Evolutionary conservation across 2,888 invertebrate species (phyloP), one percentile per base, ranked within the genome.

Genomic region (Brenthis hecate): DNA sequence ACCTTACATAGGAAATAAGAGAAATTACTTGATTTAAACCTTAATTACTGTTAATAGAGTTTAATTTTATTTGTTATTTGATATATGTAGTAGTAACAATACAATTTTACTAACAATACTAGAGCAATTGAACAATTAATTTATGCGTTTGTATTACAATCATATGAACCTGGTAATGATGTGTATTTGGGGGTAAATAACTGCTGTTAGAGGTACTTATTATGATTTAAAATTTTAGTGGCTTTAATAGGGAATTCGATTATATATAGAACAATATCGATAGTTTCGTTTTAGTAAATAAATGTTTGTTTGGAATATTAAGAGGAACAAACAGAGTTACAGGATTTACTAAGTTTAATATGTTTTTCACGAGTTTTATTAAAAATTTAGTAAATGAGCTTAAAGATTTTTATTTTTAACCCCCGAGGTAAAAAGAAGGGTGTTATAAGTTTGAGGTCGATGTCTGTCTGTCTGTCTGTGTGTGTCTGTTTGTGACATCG

Each of bases 81-180:
- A 13, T 48, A 43, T 47, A 28, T n/a, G 28, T 54, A 56, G 19
- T 36, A 13, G 13, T 43, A 56, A 56, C 54, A 43, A 50, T 28
- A 68, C 60, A 68, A 66, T 66, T 58, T 63, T 6, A 63, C 55
- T 67, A 63, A 64, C 62, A 58, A 68, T 54, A 53, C 48, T n/a
- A 63, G 48, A 62, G 60, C 56, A 69, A 56, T 58, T 70, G 28
- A 8, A 56, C 50, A 57, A 69, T 70, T 69, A 71, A 71, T 71
- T 65, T 68, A 71, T 63, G 62, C 28, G 36, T 61, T 53, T 67
- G 68, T 66, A 58, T 53, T 28, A 56, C 62, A 63, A 47, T 70
- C 58, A 54, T 63, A 51, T 43, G 62, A 63, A 50, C 50, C 61
- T 53, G 68, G 50, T 68, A 68, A 70, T 67, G 65, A 64, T 53